Evolutionary conservation across 2,113 vertebrate genomes (phyloP).

Genomic region (Saguinus imperator): DNA sequence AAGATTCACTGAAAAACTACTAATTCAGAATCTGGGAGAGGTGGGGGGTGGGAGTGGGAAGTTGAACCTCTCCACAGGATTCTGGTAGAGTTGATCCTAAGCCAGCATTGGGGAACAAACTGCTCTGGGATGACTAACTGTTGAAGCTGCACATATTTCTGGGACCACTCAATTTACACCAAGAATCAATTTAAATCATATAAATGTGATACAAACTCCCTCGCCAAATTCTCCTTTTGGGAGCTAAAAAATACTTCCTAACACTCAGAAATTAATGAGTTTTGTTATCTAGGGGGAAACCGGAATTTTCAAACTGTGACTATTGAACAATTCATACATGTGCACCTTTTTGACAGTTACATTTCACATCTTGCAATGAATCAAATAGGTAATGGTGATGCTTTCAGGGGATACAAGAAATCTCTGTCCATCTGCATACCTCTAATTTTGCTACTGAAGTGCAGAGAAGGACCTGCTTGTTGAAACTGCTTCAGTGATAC

Average conservation of each 20-base stretch:
- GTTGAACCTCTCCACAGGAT: not conserved
- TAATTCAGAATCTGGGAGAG: not conserved
- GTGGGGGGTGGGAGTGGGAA: not conserved
- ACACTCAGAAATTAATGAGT: slow-evolving; percentile 31
- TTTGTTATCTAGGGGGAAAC: not conserved
- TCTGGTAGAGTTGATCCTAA: not conserved
- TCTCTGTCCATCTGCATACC: not conserved
- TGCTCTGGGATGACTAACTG: not conserved
- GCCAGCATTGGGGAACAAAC: not conserved
- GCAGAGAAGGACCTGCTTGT: not conserved
- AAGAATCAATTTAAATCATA: slow-evolving; percentile 1
- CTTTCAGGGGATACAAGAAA: not conserved
- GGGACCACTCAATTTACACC: not conserved
- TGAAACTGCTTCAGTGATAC: not conserved
- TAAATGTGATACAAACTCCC: not conserved
- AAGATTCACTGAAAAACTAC: not conserved
- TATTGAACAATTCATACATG: not conserved
- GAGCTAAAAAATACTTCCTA: not conserved
- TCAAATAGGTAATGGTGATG: not conserved
- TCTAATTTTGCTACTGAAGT: not conserved
- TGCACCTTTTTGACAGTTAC: not conserved
- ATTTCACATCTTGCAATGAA: not conserved
- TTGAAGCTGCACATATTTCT: not conserved
- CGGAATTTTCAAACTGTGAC: not conserved
- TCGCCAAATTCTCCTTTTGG: slow-evolving; percentile 20